Evolutionary conservation across 2,113 vertebrate genomes (phyloP), one percentile per base, ranked within the genome.

Genomic region (Phoxinus phoxinus): DNA sequence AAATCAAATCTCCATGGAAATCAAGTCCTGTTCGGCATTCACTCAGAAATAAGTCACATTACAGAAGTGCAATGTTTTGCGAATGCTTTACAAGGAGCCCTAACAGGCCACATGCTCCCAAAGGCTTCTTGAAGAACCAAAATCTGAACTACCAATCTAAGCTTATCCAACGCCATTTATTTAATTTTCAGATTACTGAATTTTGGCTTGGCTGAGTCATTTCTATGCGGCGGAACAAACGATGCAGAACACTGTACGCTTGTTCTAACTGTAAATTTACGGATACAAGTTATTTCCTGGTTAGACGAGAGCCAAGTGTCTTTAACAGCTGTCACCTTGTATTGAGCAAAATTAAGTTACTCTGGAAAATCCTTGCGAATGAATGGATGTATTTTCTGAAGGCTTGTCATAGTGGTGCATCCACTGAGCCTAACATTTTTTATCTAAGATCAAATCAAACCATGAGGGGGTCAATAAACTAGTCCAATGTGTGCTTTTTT

Each of bases 271-370:
- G 84, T 13, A 82, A 80, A 65, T 74, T 17, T 65, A 78, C 23
- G 48, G 61, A 90, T 58, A 83, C 83, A 56, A 75, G 56, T 59
- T 51, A 72, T 67, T 89, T 90, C 74, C 88, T 83, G 67, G 46
- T 1, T 3, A 69, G 61, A 53, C 37, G 76, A 44, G 85, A 59
- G 41, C 17, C 37, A 75, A 86, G 13, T 48, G 15, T 37, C 75
- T 59, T 30, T 72, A 84, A 75, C 63, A 87, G 41, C 44, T 23
- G 61, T 59, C 23, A n/a, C 9, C 27, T 65, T 69, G 58, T 69
- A 67, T 77, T 65, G 25, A 78, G 59, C 8, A 15, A 80, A 81
- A 87, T 65, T 32, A 63, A 77, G n/a, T 67, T 75, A 72, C 75
- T 76, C 69, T 90, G 85, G 79, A 92, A 91, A 80, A 82, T 48